Conservation (phyloP, 2,797 vertebrate species). For the Ceryle rudis region DNA sequence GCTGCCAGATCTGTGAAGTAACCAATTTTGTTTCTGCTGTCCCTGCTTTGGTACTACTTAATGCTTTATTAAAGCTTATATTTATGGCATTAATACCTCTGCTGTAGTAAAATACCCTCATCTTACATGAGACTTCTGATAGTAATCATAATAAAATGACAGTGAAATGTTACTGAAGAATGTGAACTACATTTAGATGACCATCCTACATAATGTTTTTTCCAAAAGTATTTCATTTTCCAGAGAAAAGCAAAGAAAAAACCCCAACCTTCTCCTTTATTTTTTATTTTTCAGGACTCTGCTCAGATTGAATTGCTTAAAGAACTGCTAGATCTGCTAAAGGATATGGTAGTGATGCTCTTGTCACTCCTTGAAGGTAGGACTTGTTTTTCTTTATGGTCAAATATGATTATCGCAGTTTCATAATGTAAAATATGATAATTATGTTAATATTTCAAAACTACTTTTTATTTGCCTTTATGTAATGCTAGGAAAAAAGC, state of each 20-base stretch:
- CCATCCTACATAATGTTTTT: not conserved
- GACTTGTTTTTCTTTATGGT: slow-evolving; percentile 51
- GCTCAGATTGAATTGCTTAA: slow-evolving; percentile 98
- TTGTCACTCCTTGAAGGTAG: slow-evolving; percentile 97
- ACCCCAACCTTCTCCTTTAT: not conserved
- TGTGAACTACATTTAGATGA: not conserved
- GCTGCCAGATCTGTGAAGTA: not conserved
- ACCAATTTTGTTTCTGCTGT: not conserved
- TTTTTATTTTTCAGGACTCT: slow-evolving; percentile 86
- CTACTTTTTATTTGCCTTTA: not conserved
- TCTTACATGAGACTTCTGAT: not conserved
- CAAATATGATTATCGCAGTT: slow-evolving; percentile 44
- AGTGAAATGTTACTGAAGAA: not conserved
- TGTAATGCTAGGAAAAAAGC: not conserved
- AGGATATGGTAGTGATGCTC: slow-evolving; percentile 99
- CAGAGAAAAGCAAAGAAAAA: not conserved
- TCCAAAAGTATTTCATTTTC: not conserved
- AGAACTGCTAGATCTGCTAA: slow-evolving; percentile 95
- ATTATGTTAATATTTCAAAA: slow-evolving; percentile 19
- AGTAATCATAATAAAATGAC: not conserved
- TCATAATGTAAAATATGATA: slow-evolving; percentile 1
- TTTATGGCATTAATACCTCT: not conserved
- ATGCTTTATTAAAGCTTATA: not conserved
- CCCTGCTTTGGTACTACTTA: not conserved
- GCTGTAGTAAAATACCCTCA: not conserved